Evolutionary conservation across 2,888 invertebrate species (phyloP), one percentile per base, ranked within the genome.

Genomic region (Oscheius sp.): DNA sequence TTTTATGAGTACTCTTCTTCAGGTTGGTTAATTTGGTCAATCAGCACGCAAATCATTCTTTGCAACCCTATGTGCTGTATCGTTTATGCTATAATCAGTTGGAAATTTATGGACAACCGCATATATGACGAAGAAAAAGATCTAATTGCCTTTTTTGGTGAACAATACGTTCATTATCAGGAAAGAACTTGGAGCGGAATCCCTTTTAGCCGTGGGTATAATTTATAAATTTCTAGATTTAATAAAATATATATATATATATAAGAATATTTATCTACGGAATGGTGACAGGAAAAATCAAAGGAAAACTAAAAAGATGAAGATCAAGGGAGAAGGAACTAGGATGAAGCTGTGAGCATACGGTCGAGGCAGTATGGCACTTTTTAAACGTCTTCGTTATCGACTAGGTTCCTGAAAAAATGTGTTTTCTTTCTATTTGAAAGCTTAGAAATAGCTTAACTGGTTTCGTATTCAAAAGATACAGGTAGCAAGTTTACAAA

Each of bases 11-110:
- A n/a, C n/a, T 30, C 12, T 67, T 33, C n/a, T 70, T 36, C 57
- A 68, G 82, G 83, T 12, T 99, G 97, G 97, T 96, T 97, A 89
- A 93, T 93, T 88, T 98, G 97, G 97, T 93, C 94, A 17, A 90
- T 98, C 68, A 97, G 96, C 45, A 98, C 97, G 12, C 98, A 98
- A 91, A 91, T 96, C 32, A 71, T 94, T 64, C 89, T 97, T 0
- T 89, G 93, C 69, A 98, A 98, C 88, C 96, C 96, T 0, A 41
- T 96, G 3, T 97, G 96, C 86, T 85, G 91, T 1, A 80, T 94
- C 1, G 90, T 91, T 1, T 98, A 96, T 87, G 88, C 92, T 0
- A 71, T 92, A 3, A 92, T 92, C 0, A 92, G 94, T 22, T 97
- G 95, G 94, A 89, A 89, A 64, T 98, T 98, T 88, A 97, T 98